These are phyloP conservation scores for Aphrophora alni DNA, from an alignment of 2,888 invertebrate genomes.

Conservation along the genomic window DNA sequence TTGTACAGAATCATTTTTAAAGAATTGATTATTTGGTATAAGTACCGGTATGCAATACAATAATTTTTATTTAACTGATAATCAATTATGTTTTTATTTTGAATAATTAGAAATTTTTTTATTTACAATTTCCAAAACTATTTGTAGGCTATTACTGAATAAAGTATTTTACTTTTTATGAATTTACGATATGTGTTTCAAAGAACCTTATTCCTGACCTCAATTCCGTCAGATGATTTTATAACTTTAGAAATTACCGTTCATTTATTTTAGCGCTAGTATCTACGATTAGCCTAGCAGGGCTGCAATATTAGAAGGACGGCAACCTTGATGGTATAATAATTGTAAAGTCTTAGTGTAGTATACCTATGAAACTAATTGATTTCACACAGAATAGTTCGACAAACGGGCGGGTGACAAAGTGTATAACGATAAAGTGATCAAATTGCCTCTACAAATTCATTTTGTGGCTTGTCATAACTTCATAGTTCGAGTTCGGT, in stretches of 20 bases:
- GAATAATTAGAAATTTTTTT: no score
- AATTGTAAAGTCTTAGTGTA: background rate
- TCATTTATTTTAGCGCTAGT: background rate
- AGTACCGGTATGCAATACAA: no score
- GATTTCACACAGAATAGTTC: background rate
- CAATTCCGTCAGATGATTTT: background rate
- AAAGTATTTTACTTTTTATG: no score
- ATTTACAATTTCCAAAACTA: no score
- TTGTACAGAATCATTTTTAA: no score
- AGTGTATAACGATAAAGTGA: background rate
- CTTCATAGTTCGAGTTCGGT: no score
- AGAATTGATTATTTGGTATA: no score
- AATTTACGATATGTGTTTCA: no score
- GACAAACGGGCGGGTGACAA: background rate
- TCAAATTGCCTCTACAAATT: background rate
- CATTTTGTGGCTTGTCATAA: background rate
- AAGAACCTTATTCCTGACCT: background rate
- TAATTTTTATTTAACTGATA: no score
- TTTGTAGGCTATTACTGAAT: no score
- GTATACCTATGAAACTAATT: background rate
- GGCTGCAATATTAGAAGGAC: background rate
- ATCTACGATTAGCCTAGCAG: background rate
- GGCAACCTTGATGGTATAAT: background rate
- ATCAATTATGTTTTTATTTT: no score
- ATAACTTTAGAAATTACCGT: background rate